Evolutionary conservation across 2,888 invertebrate genomes (phyloP), one percentile per base, ranked within the genome.

Genomic region (Xanthia togata): DNA sequence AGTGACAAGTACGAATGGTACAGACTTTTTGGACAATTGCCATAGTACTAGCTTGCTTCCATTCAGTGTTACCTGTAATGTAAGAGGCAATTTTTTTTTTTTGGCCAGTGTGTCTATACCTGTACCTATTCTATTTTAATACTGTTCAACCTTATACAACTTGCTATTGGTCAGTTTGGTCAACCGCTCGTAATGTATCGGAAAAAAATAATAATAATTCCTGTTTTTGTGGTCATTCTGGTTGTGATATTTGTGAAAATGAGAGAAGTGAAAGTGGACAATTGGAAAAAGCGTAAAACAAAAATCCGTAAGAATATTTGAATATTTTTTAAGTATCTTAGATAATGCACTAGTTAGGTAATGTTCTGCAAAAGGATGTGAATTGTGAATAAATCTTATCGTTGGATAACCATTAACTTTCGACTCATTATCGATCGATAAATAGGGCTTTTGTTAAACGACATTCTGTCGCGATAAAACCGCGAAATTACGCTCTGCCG

Each of bases 51-150:
- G 9, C 14, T 60, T 73, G 81, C 74, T 84, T 81, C 81, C 73
- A 84, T 79, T 86, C 81, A 85, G 38, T 71, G 60, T 59, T 86
- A 85, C 73, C 77, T 75, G 75, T 68, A 59, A 79, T 83, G 71
- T 83, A 72, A 67, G 55, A 65, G 67, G 47, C 79, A 77, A 81
- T 86, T 79, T 69, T 71, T 72, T 79, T 70, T 60, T 8, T 73
- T 80, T 86, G 79, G 86, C 88, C 17, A 11, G 60, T 69, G 72
- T 73, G 59, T 68, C 17, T 63, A 71, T 70, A 77, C 75, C 69
- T 78, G 62, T 70, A n/a, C n/a, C n/a, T 73, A 59, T 76, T 87
- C 88, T 89, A 87, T 89, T 88, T 88, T 85, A 50, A 70, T 78
- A 84, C 68, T 79, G 76, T 77, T 84, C 81, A 82, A 86, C 76